These are phyloP conservation scores for Gonocerus acuteangulatus DNA, from an alignment of 2,888 invertebrate species.

Conservation along the genomic window DNA sequence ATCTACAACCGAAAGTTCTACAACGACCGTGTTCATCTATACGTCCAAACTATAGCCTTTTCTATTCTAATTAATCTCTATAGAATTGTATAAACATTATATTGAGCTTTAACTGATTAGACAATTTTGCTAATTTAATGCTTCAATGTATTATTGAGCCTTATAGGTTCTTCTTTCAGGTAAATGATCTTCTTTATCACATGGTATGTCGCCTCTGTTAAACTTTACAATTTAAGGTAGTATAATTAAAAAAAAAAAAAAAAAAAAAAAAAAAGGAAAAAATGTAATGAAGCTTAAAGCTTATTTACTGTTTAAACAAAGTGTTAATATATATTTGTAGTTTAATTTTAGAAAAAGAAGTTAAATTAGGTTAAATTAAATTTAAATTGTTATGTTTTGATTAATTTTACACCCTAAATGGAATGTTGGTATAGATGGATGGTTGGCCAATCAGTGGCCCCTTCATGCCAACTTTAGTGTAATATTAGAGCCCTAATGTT, in stretches of 20 bases:
- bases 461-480: not conserved
- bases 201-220: too few species aligned
- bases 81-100: too few species aligned
- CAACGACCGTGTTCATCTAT: conserved; percentile 18
- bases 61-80: not conserved
- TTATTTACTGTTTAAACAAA: not conserved
- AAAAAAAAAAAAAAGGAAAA: not conserved
- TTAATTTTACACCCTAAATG: not conserved
- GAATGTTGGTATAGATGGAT: not conserved
- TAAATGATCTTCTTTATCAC: too few species aligned
- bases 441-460: not conserved
- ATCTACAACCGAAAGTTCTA: too few species aligned
- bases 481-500: conserved; percentile 17
- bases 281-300: not conserved
- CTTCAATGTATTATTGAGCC: too few species aligned
- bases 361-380: not conserved
- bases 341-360: not conserved
- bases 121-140: too few species aligned
- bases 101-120: too few species aligned
- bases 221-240: too few species aligned
- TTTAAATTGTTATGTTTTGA: not conserved
- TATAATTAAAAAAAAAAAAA: too few species aligned
- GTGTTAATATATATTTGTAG: not conserved
- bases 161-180: too few species aligned
- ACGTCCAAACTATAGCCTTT: conserved; percentile 7